Base-by-base conservation (phyloP, 2,888 invertebrate genomes). In the Autographa pulchrina region DNA sequence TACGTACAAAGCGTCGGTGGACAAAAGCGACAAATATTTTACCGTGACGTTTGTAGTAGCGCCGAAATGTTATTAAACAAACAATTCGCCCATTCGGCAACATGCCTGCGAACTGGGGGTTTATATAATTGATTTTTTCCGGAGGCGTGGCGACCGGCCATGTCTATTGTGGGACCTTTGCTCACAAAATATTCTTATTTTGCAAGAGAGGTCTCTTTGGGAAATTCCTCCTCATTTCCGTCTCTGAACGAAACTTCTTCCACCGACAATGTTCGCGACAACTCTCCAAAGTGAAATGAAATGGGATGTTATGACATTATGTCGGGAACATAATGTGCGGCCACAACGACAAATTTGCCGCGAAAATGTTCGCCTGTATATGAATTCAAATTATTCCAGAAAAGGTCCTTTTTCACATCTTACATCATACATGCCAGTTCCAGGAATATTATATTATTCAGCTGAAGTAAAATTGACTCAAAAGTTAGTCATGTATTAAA, bases 101-200 rank as follows among this genome's bases (percentile, higher is more conserved):
- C 92, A 93, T 92, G 92, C 92, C 92, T 92, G 88, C 88, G 88
- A 90, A 89, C 90, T 67, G 88, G 89, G 89, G 92, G 89, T 85
- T 88, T 89, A 90, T 92, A 93, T 95, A 95, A 96, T 95, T 95
- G 96, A 95, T 95, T 96, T 92, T 94, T 95, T 95, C 95, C 96
- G 95, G 95, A 78, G 94, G 94, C 93, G 94, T 90, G 87, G 89
- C 89, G 87, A 84, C 83, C 86, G 85, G 86, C 85, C 85, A 86
- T 75, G 80, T 82, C 92, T 88, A 92, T 95, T 95, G 93, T 94
- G 85, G 82, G 84, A 83, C 80, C 73, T 87, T 87, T 88, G 88
- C 87, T 90, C 88, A 90, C 92, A 91, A 94, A 94, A 92, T 92
- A 94, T 93, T 93, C 91, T 91, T 90, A 92, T 92, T 90, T 89